A percentile compares a stretch with the other conserved stretches of the same genome.
These are phyloP conservation scores for Brachyalestes nurse DNA, from an alignment of 2,797 vertebrate species.

Conservation along the genomic window DNA sequence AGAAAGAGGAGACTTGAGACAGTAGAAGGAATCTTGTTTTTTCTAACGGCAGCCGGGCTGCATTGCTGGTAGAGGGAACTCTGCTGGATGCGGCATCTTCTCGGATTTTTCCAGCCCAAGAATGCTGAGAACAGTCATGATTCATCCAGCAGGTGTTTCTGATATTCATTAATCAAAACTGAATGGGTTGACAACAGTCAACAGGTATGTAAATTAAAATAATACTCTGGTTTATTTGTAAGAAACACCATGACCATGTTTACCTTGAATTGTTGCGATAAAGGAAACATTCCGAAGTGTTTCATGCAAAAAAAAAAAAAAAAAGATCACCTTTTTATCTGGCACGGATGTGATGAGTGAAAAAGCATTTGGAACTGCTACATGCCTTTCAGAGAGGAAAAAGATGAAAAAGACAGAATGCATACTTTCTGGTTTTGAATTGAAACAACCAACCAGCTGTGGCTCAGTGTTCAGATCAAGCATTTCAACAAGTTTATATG, in stretches of 20 bases:
- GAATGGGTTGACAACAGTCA: background rate
- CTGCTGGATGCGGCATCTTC: background rate
- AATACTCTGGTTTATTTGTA: background rate
- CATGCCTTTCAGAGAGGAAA: background rate
- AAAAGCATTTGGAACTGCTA: background rate
- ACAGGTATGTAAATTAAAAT: background rate
- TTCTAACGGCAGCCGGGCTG: background rate
- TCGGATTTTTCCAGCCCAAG: background rate
- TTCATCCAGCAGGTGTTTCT: background rate
- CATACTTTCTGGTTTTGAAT: background rate
- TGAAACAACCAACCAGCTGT: background rate
- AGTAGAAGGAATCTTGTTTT: too few species aligned
- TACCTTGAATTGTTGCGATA: background rate
- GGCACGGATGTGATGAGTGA: background rate
- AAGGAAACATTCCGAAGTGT: background rate
- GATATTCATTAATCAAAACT: background rate
- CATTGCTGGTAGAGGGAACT: background rate
- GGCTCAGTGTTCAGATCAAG: background rate
- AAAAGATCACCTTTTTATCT: background rate
- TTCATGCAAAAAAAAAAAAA: background rate
- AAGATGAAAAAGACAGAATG: background rate
- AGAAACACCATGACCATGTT: background rate
- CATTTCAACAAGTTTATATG: background rate
- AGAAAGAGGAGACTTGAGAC: background rate
- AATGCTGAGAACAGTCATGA: background rate